These are phyloP conservation scores for Malacoctenus gilli DNA, from an alignment of 2,797 vertebrate genomes.

Conservation along the genomic window DNA sequence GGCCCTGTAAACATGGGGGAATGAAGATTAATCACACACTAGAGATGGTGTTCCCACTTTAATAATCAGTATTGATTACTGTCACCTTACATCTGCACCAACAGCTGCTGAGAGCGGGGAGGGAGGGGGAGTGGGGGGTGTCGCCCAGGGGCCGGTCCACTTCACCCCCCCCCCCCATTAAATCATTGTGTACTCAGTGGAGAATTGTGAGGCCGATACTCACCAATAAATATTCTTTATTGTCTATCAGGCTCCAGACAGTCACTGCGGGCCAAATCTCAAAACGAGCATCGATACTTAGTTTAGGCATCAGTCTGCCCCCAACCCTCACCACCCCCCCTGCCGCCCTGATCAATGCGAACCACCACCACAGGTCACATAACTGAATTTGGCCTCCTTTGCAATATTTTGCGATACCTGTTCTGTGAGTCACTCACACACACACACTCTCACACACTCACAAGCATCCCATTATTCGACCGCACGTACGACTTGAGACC, in stretches of 20 bases:
- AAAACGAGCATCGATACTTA: constrained; percentile 9
- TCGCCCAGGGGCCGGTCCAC: constrained; percentile 65
- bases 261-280: neutral
- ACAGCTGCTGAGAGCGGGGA: constrained; percentile 72
- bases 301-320: too few species aligned
- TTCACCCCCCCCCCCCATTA: constrained; percentile 53
- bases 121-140: constrained; percentile 45
- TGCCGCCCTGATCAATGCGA: too few species aligned
- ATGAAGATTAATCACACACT: constrained; percentile 83
- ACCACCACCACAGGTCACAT: too few species aligned
- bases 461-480: too few species aligned
- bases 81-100: constrained; percentile 80
- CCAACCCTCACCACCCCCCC: too few species aligned
- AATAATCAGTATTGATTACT: constrained; percentile 84
- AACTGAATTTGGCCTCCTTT: too few species aligned
- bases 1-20: constrained; percentile 77
- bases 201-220: constrained; percentile 40
- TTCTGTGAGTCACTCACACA: too few species aligned
- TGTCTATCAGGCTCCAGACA: constrained; percentile 34
- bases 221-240: constrained; percentile 51
- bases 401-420: too few species aligned
- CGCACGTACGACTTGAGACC: too few species aligned
- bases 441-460: too few species aligned
- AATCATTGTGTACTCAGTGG: constrained; percentile 55
- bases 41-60: constrained; percentile 79